Conservation (phyloP, 2,797 vertebrate genomes). For the Fundulus diaphanus region DNA sequence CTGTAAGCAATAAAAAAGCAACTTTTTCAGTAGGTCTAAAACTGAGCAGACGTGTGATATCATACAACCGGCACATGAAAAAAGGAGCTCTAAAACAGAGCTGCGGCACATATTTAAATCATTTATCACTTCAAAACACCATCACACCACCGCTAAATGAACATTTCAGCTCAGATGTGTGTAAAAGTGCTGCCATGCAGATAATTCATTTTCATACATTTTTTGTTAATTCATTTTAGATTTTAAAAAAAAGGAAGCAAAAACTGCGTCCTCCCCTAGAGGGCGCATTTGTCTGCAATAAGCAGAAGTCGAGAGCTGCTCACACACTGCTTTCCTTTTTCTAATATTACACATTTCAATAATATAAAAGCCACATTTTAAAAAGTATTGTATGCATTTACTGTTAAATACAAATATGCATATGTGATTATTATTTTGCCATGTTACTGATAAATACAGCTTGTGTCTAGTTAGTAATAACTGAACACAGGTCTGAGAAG, state of each 20-base stretch:
- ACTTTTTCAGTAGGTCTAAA: neutral
- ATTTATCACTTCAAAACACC: neutral
- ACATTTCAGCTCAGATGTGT: neutral
- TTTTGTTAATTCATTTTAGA: conserved; percentile 14
- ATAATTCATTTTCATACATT: too few relatives aligned
- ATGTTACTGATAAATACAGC: neutral
- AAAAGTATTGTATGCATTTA: neutral
- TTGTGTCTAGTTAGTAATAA: neutral
- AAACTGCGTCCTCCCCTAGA: conserved; percentile 39
- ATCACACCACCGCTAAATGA: neutral
- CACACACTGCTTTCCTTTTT: neutral
- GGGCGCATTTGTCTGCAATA: conserved; percentile 48
- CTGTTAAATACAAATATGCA: neutral
- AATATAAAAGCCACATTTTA: neutral
- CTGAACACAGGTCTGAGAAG: neutral
- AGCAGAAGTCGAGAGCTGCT: neutral
- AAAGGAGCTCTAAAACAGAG: neutral
- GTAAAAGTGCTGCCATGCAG: neutral
- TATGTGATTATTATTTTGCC: neutral
- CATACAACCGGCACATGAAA: neutral
- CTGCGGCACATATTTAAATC: neutral
- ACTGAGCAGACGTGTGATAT: conserved; percentile 12
- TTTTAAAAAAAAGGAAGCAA: conserved; percentile 29
- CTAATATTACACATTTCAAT: neutral
- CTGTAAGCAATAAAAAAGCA: conserved; percentile 15